Base-by-base conservation (phyloP, 2,113 vertebrate genomes). In the Rhinoderma darwinii region DNA sequence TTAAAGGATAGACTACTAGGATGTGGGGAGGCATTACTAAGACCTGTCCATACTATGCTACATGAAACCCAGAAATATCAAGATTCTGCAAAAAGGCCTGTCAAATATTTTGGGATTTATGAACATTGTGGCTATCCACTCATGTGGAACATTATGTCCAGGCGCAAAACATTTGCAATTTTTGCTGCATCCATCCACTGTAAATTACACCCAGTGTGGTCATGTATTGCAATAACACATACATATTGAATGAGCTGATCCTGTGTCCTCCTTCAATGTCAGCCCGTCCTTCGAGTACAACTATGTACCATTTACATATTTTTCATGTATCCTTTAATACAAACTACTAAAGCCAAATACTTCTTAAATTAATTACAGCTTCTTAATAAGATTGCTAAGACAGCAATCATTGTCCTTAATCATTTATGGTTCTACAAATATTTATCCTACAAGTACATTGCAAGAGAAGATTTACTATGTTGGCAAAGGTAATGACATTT, bases 311-410 rank as follows among this genome's bases (percentile, higher is more conserved):
- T 30, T 50, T 79, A 56, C 35, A 79, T 80, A 61, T 61, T n/a
- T 10, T 80, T 59, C 78, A 80, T 80, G 51, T 80, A 41, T 41
- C 78, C 78, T 35, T 20, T 5, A 25, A 25, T 61, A 39, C 78
- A 80, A 80, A 80, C 51, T 54, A 80, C 14, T 39, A 56, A 80
- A 80, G 32, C 32, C 50, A 61, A 80, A 80, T 80, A 17, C 22
- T 8, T 80, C 20, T 59, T 80, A 80, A 80, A 80, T 80, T 39
- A 80, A 80, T 80, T 80, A 80, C 51, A 27, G 51, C 78, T 80
- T 80, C 37, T 61, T 80, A 59, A 79, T 59, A 79, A 59, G 51
- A 41, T 61, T n/a, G 78, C 54, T 80, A 80, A 80, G n/a, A n/a
- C n/a, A n/a, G 47, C 30, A 51, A 77, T 77, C 75, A 32, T 51